Percentiles rank a stretch among this genome's conserved stretches.
Evolutionary conservation across 1,140 invertebrate genomes (phyloP).

Genomic region (Hermetia illucens): DNA sequence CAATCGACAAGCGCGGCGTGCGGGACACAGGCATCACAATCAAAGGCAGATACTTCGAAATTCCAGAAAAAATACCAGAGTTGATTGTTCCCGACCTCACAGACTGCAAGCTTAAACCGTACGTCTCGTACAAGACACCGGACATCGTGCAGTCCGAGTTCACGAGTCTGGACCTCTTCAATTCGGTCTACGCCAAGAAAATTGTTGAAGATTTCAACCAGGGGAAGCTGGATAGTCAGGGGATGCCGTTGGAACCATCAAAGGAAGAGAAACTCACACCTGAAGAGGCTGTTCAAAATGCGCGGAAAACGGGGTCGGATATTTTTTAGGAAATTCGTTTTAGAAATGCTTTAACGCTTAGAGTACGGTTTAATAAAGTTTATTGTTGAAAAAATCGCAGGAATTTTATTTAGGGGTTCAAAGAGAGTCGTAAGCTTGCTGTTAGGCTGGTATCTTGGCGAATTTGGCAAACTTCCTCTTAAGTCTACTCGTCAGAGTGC

Average conservation of each 20-base stretch:
- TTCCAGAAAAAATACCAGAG: conserved; percentile 87
- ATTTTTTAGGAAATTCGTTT: conserved; percentile 40
- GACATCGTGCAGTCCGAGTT: conserved; percentile 66
- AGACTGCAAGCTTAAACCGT: conserved; percentile 73
- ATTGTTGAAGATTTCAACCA: conserved; percentile 63
- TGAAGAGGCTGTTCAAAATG: conserved; percentile 50
- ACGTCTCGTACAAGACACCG: conserved; percentile 72
- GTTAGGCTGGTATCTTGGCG: too few relatives aligned
- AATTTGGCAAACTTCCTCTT: too few relatives aligned
- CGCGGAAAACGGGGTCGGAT: conserved; percentile 62
- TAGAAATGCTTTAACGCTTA: conserved; percentile 10
- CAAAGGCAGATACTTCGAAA: conserved; percentile 40
- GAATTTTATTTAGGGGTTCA: too few relatives aligned
- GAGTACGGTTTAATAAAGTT: conserved; percentile 11
- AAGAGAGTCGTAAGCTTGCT: too few relatives aligned
- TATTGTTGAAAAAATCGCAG: conserved; percentile 1
- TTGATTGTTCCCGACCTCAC: conserved; percentile 81
- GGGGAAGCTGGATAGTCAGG: conserved; percentile 52
- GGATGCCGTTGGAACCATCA: conserved; percentile 53
- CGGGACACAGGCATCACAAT: conserved; percentile 41
- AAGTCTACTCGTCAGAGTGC: conserved; percentile 13
- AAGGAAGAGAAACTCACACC: conserved; percentile 52
- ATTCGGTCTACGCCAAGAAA: conserved; percentile 66
- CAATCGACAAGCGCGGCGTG: conserved; percentile 50
- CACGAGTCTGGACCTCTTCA: conserved; percentile 71